Percentiles rank a stretch among this genome's conserved stretches.
These are phyloP conservation scores for Xylota segnis DNA, from an alignment of 2,888 invertebrate species.

Conservation along the genomic window DNA sequence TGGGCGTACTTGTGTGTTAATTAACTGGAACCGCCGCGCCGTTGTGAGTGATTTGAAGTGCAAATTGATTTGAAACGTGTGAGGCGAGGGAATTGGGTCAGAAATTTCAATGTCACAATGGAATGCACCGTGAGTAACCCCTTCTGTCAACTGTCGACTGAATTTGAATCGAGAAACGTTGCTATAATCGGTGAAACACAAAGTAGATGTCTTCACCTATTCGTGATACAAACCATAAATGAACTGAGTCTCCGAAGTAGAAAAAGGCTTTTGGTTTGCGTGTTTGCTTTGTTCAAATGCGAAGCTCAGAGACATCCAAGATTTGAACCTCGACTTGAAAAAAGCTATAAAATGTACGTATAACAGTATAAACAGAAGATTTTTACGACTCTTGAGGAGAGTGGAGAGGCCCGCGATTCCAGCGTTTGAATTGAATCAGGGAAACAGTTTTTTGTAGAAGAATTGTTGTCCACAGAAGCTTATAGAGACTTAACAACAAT, in stretches of 20 bases:
- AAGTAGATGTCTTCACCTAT: not conserved
- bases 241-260: not conserved
- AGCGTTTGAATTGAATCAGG: too few species aligned
- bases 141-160: not conserved
- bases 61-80: slow-evolving; percentile 14
- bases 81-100: not conserved
- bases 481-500: too few species aligned
- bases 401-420: too few species aligned
- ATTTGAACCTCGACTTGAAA: slow-evolving; percentile 16
- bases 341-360: not conserved
- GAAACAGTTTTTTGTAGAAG: too few species aligned
- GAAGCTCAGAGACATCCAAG: not conserved
- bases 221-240: slow-evolving; percentile 24
- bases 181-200: not conserved
- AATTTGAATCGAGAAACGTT: not conserved
- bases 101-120: not conserved
- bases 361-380: slow-evolving; percentile 10
- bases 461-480: too few species aligned
- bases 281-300: slow-evolving; percentile 3
- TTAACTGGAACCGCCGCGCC: not conserved
- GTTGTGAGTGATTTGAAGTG: not conserved
- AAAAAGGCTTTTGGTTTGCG: slow-evolving; percentile 1
- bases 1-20: not conserved
- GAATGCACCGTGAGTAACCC: not conserved
- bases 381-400: too few species aligned